phyloP scores from a whole-genome alignment of 2,113 vertebrate genomes.

The Rhinoderma darwinii region DNA sequence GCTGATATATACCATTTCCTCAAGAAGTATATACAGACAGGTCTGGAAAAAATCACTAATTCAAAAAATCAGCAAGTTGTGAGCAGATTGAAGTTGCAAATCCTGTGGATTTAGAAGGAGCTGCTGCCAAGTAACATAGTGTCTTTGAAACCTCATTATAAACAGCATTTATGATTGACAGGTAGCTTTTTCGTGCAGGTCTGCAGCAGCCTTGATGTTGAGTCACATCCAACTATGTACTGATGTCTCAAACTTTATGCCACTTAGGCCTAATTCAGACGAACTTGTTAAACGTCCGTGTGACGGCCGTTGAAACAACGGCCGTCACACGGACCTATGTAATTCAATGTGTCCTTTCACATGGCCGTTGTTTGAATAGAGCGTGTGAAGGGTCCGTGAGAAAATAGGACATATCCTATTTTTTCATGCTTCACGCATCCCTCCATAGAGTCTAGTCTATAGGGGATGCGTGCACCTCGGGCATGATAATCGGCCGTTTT shows the following conservation, averaged over 20 bases:
- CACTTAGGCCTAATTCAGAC: too few species aligned
- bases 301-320: too few species aligned
- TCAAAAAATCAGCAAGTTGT: not conserved
- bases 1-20: not conserved
- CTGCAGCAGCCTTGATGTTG: not conserved
- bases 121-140: not conserved
- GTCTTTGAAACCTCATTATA: not conserved
- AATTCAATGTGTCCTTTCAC: too few species aligned
- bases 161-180: not conserved
- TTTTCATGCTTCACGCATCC: too few species aligned
- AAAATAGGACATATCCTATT: too few species aligned
- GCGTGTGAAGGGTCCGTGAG: too few species aligned
- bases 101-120: not conserved
- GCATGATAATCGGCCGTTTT: too few species aligned
- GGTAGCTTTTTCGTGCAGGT: not conserved
- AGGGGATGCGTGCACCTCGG: too few species aligned
- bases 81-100: not conserved
- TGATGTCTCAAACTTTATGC: not conserved
- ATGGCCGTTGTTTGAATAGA: too few species aligned
- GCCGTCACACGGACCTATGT: too few species aligned
- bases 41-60: conserved; percentile 21
- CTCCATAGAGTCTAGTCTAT: too few species aligned
- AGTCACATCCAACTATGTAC: not conserved
- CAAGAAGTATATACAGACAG: not conserved
- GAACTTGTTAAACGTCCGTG: too few species aligned